Evolutionary conservation across 23 tunicate species (phyloP).

Genomic region (Ciona savignyi): DNA sequence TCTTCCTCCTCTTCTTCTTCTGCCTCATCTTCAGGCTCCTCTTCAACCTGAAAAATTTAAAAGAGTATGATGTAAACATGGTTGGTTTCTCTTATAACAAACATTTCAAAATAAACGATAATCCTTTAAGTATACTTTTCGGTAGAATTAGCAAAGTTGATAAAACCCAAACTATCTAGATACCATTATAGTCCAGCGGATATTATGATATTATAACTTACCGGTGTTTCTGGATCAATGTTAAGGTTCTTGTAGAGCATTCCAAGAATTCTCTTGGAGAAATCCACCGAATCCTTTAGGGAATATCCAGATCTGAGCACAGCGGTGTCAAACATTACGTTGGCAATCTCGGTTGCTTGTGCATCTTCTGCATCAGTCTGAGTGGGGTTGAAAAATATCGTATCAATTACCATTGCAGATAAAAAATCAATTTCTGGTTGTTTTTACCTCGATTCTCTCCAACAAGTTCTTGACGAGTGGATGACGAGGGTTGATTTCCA

Average conservation of each 20-base stretch:
- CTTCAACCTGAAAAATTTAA: constrained; percentile 50
- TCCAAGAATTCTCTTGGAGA: constrained; percentile 81
- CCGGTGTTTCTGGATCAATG: constrained; percentile 97
- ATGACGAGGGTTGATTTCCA: constrained; percentile 98
- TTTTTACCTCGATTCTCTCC: constrained; percentile 67
- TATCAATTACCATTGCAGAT: no score
- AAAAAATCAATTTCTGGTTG: no score
- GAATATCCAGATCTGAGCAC: constrained; percentile 88
- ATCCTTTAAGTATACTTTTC: not conserved
- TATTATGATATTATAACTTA: constrained; percentile 22
- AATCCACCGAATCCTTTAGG: constrained; percentile 79
- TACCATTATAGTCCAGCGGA: not conserved
- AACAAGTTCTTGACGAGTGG: constrained; percentile 80
- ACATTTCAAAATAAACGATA: not conserved
- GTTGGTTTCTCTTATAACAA: not conserved
- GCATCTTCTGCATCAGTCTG: constrained; percentile 81
- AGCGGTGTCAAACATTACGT: constrained; percentile 95
- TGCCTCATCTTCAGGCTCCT: constrained; percentile 60
- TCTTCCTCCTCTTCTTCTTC: constrained; percentile 63
- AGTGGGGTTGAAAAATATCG: no score
- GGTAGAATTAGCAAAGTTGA: not conserved
- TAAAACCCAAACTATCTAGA: not conserved
- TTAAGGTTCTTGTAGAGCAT: constrained; percentile 83
- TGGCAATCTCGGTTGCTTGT: constrained; percentile 71
- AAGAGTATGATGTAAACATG: no score